These are phyloP conservation scores for Apoderus coryli DNA, from an alignment of 2,888 invertebrate genomes.

Conservation along the genomic window DNA sequence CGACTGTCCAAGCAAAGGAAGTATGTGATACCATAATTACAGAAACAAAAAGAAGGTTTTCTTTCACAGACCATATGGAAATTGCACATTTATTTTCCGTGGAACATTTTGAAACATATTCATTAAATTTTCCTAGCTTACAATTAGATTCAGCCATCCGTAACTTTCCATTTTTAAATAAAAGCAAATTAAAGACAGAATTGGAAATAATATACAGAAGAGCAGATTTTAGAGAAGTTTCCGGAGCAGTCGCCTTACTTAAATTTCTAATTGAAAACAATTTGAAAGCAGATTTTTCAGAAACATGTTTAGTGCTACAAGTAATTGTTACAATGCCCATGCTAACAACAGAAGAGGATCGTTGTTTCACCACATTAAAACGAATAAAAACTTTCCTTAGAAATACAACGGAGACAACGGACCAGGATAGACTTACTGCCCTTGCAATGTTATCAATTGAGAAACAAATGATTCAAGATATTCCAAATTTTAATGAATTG, in stretches of 20 bases:
- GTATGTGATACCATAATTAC: slow-evolving; percentile 19
- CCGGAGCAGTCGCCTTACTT: slow-evolving; percentile 11
- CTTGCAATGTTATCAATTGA: slow-evolving; percentile 17
- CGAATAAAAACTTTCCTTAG: slow-evolving; percentile 17
- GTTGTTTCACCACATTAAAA: slow-evolving; percentile 15
- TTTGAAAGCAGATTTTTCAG: slow-evolving; percentile 15
- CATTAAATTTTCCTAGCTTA: slow-evolving; percentile 15
- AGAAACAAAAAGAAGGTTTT: slow-evolving; percentile 17
- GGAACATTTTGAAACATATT: slow-evolving; percentile 15
- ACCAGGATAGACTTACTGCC: slow-evolving; percentile 14
- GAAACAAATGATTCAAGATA: slow-evolving; percentile 14
- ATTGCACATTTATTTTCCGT: slow-evolving; percentile 17
- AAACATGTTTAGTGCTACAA: slow-evolving; percentile 15
- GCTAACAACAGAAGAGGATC: slow-evolving; percentile 13
- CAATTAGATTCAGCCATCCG: slow-evolving; percentile 12
- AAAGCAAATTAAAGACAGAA: slow-evolving; percentile 18
- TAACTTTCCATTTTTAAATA: slow-evolving; percentile 16
- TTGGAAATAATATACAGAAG: slow-evolving; percentile 17
- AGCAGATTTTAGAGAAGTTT: slow-evolving; percentile 16
- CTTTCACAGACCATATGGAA: slow-evolving; percentile 18
- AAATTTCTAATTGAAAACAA: slow-evolving; percentile 15
- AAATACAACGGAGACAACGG: slow-evolving; percentile 16
- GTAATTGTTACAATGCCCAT: slow-evolving; percentile 16
- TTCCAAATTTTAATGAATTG: slow-evolving; percentile 12
- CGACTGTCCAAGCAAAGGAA: slow-evolving; percentile 10